Conservation (phyloP, 2,888 invertebrate species). For the Eustalomyia histrio region DNA sequence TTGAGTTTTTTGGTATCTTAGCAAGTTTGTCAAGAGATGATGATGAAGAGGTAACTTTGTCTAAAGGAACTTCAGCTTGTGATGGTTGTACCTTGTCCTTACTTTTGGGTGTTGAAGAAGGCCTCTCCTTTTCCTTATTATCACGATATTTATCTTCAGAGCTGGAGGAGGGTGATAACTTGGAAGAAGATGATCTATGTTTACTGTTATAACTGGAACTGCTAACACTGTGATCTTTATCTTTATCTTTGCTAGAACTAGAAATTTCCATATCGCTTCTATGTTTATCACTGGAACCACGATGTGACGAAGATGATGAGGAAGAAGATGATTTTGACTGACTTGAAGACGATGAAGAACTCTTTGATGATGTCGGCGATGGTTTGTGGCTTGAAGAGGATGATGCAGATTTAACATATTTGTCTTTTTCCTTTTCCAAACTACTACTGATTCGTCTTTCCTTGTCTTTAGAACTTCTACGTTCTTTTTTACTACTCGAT, state of each 20-base stretch:
- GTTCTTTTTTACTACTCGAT: slow-evolving; percentile 63
- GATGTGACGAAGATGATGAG: slow-evolving; percentile 73
- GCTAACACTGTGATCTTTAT: slow-evolving; percentile 74
- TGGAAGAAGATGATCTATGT: slow-evolving; percentile 68
- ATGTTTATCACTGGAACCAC: slow-evolving; percentile 78
- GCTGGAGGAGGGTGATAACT: slow-evolving; percentile 72
- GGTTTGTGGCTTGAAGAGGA: slow-evolving; percentile 77
- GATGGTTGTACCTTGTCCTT: slow-evolving; percentile 73
- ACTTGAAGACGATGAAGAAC: slow-evolving; percentile 67
- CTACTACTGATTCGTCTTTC: slow-evolving; percentile 57
- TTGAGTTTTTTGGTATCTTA: slow-evolving; percentile 87
- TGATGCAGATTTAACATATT: slow-evolving; percentile 68
- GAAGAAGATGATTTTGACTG: slow-evolving; percentile 68
- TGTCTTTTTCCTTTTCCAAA: slow-evolving; percentile 74
- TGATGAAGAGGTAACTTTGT: slow-evolving; percentile 84
- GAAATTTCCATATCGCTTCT: slow-evolving; percentile 76
- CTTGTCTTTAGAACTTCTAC: slow-evolving; percentile 68
- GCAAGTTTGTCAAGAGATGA: slow-evolving; percentile 87
- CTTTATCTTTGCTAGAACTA: slow-evolving; percentile 71
- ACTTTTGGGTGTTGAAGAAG: slow-evolving; percentile 63
- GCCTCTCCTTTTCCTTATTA: slow-evolving; percentile 40
- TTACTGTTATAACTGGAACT: slow-evolving; percentile 74
- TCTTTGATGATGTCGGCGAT: slow-evolving; percentile 73
- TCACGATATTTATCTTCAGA: slow-evolving; percentile 81
- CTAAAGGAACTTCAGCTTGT: slow-evolving; percentile 83